Conservation (phyloP, 2,888 invertebrate species). For the Ornithoptera priamus region DNA sequence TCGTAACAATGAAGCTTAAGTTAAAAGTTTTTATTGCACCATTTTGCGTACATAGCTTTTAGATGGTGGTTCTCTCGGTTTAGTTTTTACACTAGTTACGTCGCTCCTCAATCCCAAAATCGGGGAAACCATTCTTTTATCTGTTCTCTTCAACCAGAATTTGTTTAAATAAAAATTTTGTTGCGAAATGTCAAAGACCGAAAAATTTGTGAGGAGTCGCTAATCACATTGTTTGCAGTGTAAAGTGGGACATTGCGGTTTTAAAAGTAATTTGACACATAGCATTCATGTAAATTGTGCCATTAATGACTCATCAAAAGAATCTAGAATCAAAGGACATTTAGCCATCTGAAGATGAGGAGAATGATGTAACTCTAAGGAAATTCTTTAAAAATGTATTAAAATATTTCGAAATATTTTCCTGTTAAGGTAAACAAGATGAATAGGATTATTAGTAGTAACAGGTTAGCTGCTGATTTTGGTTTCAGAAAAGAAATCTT, state of each 20-base stretch:
- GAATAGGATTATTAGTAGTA: not conserved
- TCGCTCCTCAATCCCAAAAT: too few species aligned
- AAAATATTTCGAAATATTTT: not conserved
- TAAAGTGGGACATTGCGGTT: slow-evolving; percentile 18
- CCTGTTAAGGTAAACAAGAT: not conserved
- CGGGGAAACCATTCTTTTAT: too few species aligned
- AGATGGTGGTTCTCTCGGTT: too few species aligned
- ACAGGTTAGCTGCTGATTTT: not conserved
- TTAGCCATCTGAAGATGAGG: not conserved
- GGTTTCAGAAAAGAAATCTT: too few species aligned
- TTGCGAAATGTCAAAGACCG: slow-evolving; percentile 52
- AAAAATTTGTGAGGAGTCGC: slow-evolving; percentile 51
- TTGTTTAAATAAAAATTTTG: slow-evolving; percentile 2
- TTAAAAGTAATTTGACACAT: slow-evolving; percentile 9
- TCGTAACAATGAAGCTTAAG: too few species aligned
- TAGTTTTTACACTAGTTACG: too few species aligned
- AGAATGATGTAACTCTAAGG: not conserved
- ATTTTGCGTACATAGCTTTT: too few species aligned
- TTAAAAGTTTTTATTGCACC: too few species aligned
- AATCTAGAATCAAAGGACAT: not conserved
- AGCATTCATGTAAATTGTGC: not conserved
- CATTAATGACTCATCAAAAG: not conserved
- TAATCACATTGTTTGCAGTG: slow-evolving; percentile 62
- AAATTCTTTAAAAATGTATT: not conserved
- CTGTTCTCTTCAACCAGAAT: too few species aligned